Evolutionary conservation across 2,888 invertebrate genomes (phyloP).

Genomic region (Trachelus tabidus): DNA sequence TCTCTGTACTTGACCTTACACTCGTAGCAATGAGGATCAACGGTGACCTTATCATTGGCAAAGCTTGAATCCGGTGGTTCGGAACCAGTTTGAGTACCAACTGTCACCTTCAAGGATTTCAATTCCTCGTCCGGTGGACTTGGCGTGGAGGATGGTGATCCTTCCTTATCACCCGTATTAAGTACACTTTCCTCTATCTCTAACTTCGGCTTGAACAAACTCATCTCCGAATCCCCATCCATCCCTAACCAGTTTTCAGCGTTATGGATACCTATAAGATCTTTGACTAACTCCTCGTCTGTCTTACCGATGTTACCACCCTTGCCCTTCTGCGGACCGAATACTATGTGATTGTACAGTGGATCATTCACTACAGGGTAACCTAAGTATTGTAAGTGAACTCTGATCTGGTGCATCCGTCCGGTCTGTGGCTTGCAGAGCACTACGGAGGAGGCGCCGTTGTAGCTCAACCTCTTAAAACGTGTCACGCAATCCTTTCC

Average conservation of each 20-base stretch:
- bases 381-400: conserved; percentile 97
- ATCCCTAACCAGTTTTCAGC: conserved; percentile 94
- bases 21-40: conserved; percentile 91
- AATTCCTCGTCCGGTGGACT: conserved; percentile 62
- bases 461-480: conserved; percentile 90
- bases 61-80: conserved; percentile 77
- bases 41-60: conserved; percentile 77
- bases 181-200: conserved; percentile 75
- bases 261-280: conserved; percentile 92
- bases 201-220: conserved; percentile 81
- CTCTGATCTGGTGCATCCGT: conserved; percentile 98
- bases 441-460: conserved; percentile 92
- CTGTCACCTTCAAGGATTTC: conserved; percentile 73
- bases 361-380: conserved; percentile 98
- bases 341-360: conserved; percentile 94
- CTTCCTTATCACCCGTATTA: conserved; percentile 69
- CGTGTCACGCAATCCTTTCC: conserved; percentile 94
- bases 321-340: conserved; percentile 90
- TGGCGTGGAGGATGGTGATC: conserved; percentile 71
- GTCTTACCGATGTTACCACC: conserved; percentile 89
- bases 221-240: conserved; percentile 87
- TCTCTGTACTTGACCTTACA: conserved; percentile 93
- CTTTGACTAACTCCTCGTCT: conserved; percentile 88
- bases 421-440: conserved; percentile 95
- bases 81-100: conserved; percentile 88